phyloP scores from a whole-genome alignment of 2,113 vertebrate species.

The Elephas maximus region DNA sequence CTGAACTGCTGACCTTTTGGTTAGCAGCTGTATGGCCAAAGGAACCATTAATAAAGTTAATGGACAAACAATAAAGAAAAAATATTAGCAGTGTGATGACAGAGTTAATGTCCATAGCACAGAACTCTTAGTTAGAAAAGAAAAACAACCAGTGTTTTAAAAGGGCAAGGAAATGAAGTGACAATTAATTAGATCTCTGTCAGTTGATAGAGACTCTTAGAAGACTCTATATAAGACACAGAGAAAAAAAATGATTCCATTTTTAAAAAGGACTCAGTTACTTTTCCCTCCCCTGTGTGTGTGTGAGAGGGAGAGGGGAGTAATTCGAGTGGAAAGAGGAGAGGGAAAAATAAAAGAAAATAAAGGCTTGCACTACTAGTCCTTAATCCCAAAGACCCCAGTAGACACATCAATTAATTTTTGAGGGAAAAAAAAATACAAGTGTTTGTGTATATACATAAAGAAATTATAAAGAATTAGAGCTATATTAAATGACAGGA shows the following conservation, averaged over 20 bases:
- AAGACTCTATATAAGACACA: constrained; percentile 1
- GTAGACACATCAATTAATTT: neutral
- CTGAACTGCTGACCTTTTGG: no score
- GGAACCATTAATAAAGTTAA: constrained; percentile 2
- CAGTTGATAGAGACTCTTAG: neutral
- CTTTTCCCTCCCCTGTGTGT: neutral
- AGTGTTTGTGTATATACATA: neutral
- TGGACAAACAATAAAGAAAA: neutral
- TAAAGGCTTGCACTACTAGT: neutral
- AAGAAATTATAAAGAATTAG: neutral
- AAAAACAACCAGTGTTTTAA: neutral
- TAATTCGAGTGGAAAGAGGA: neutral
- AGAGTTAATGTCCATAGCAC: neutral
- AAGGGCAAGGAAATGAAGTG: neutral
- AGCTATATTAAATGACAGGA: neutral
- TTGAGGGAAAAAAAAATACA: neutral
- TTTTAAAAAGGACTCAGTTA: constrained; percentile 10
- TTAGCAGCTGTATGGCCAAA: neutral
- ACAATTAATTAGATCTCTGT: neutral
- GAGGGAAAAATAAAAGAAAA: neutral
- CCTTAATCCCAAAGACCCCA: neutral
- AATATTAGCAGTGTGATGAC: neutral
- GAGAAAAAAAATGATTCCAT: neutral
- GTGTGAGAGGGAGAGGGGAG: neutral
- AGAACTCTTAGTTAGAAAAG: constrained; percentile 12